A percentile compares a stretch with the other conserved stretches of the same genome.
These are phyloP conservation scores for Arenicola marina DNA, from an alignment of 2,888 invertebrate species.

Conservation along the genomic window DNA sequence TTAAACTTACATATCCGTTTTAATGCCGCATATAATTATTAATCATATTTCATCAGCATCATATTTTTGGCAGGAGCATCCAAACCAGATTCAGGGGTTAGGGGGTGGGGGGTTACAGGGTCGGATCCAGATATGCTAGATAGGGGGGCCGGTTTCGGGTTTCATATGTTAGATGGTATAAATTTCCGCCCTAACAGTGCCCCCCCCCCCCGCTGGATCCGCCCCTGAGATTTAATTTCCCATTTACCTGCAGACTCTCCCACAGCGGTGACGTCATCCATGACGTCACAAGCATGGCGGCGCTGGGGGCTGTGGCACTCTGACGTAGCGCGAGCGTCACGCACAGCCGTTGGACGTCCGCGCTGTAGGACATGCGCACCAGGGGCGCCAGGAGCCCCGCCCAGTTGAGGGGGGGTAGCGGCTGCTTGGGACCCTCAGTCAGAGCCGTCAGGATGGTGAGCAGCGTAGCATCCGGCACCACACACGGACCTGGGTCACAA, in stretches of 20 bases:
- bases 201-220: too few relatives aligned
- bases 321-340: slow-evolving; percentile 43
- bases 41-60: too few relatives aligned
- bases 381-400: slow-evolving; percentile 51
- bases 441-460: not conserved
- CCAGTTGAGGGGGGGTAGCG: slow-evolving; percentile 56
- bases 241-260: slow-evolving; percentile 43
- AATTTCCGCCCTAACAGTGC: too few relatives aligned
- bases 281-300: slow-evolving; percentile 47
- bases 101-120: too few relatives aligned
- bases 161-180: too few relatives aligned
- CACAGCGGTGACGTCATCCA: slow-evolving; percentile 50
- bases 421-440: slow-evolving; percentile 15
- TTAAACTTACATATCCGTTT: too few relatives aligned
- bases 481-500: not conserved
- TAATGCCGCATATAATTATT: too few relatives aligned
- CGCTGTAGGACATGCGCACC: slow-evolving; percentile 48
- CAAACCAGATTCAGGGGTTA: too few relatives aligned
- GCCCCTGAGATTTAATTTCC: too few relatives aligned
- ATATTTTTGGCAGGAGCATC: too few relatives aligned
- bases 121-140: too few relatives aligned
- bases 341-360: slow-evolving; percentile 36
- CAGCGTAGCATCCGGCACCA: not conserved
- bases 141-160: too few relatives aligned
- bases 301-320: slow-evolving; percentile 42